Conservation (phyloP, 2,888 invertebrate species). For the Lasioglossum figueresi region DNA sequence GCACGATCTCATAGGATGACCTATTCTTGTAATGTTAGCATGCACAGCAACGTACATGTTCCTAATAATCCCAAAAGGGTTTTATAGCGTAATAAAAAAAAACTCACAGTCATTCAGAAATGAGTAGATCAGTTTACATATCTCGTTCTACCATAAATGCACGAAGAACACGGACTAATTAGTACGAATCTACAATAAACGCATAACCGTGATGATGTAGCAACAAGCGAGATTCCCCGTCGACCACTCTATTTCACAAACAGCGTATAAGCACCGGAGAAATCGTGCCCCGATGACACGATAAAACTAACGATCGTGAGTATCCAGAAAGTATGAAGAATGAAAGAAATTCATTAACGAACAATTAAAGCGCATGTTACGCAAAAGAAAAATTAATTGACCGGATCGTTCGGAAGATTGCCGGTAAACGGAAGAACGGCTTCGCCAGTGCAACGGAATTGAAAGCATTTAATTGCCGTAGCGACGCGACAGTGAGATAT, state of each 20-base stretch:
- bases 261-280: neutral
- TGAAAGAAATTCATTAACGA: conserved; percentile 8
- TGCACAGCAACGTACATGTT: too few species aligned
- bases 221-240: neutral
- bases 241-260: conserved; percentile 7
- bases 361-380: conserved; percentile 21
- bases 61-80: too few species aligned
- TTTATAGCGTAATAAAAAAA: too few species aligned
- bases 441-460: neutral
- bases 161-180: neutral
- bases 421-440: conserved; percentile 24
- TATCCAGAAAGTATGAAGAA: neutral
- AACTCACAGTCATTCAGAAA: too few species aligned
- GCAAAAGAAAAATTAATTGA: conserved; percentile 38
- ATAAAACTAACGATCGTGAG: neutral
- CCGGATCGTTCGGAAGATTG: conserved; percentile 26
- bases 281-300: conserved; percentile 17
- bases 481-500: conserved; percentile 35
- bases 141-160: neutral
- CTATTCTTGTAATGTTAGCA: too few species aligned
- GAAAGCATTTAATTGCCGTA: conserved; percentile 38
- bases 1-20: too few species aligned
- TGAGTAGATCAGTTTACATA: too few species aligned
- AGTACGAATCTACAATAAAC: neutral
- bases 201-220: neutral